A percentile compares a stretch with the other conserved stretches of the same genome.
Conservation (phyloP, 2,113 vertebrate species). For the Antechinus flavipes region DNA sequence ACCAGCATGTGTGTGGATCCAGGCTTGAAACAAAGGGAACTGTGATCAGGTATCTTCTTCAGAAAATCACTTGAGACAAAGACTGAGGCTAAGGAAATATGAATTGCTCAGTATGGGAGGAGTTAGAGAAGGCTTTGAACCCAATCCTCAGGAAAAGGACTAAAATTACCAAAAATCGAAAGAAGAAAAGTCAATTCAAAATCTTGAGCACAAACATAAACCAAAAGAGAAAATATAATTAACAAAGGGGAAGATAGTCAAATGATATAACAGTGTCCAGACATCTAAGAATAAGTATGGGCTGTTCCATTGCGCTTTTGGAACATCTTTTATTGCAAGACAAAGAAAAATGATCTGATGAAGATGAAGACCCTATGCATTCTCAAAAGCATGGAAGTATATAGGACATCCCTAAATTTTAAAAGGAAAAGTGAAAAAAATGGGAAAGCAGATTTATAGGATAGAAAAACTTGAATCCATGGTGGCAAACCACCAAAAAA, state of each 20-base stretch:
- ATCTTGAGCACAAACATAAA: too few relatives aligned
- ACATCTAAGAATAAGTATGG: too few relatives aligned
- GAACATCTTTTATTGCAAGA: too few relatives aligned
- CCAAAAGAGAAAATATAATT: not conserved
- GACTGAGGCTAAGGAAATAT: not conserved
- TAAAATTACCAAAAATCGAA: not conserved
- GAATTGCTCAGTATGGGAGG: not conserved
- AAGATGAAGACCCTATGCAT: too few relatives aligned
- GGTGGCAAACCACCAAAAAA: not conserved
- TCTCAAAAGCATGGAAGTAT: too few relatives aligned
- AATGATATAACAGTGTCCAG: too few relatives aligned
- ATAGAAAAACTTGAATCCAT: not conserved
- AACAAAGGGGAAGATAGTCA: not conserved
- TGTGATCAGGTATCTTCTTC: not conserved
- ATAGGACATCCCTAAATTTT: not conserved
- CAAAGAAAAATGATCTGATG: too few relatives aligned
- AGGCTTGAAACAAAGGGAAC: not conserved
- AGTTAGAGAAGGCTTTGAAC: too few relatives aligned
- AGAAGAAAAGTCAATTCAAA: too few relatives aligned
- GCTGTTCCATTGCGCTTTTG: too few relatives aligned
- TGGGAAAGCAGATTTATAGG: not conserved
- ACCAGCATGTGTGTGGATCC: too few relatives aligned
- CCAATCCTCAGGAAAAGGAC: not conserved
- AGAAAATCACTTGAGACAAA: not conserved
- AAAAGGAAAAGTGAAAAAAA: not conserved